Evolutionary conservation across 2,888 invertebrate genomes (phyloP).

Genomic region (Drosophila prolongata): DNA sequence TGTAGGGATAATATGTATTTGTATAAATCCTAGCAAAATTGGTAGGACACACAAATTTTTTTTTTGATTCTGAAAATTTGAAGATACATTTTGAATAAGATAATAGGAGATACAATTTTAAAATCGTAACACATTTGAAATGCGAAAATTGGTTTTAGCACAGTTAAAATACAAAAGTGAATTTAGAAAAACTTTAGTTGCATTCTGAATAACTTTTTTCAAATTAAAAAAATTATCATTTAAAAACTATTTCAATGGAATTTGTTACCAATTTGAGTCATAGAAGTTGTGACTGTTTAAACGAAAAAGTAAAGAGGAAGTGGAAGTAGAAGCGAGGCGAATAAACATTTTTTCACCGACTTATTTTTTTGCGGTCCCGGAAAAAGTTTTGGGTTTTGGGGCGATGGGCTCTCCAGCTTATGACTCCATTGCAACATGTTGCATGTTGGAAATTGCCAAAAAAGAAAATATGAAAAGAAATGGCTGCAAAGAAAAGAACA

Average conservation of each 20-base stretch:
- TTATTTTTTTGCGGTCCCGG: constrained; percentile 36
- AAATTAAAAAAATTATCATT: too few relatives aligned
- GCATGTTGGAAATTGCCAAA: constrained; percentile 67
- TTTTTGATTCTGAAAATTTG: too few relatives aligned
- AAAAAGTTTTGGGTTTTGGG: constrained; percentile 61
- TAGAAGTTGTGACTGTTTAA: constrained; percentile 6
- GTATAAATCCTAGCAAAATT: too few relatives aligned
- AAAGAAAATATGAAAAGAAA: constrained; percentile 35
- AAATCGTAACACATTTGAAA: too few relatives aligned
- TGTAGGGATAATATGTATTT: too few relatives aligned
- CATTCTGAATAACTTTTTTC: too few relatives aligned
- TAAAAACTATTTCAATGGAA: neutral
- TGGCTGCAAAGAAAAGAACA: constrained; percentile 21
- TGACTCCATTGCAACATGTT: constrained; percentile 73
- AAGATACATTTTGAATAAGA: too few relatives aligned
- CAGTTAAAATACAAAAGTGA: too few relatives aligned
- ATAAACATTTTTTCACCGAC: constrained; percentile 13
- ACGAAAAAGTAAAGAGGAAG: constrained; percentile 8
- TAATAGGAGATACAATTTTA: too few relatives aligned
- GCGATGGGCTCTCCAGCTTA: constrained; percentile 43
- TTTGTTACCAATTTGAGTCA: neutral
- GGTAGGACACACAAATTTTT: too few relatives aligned
- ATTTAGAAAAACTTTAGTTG: too few relatives aligned
- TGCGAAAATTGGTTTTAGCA: too few relatives aligned
- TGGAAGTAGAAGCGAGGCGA: constrained; percentile 9